Percentiles rank a stretch among this genome's conserved stretches.
phyloP scores from a whole-genome alignment of 2,113 vertebrate species.

The Alectura lathami region DNA sequence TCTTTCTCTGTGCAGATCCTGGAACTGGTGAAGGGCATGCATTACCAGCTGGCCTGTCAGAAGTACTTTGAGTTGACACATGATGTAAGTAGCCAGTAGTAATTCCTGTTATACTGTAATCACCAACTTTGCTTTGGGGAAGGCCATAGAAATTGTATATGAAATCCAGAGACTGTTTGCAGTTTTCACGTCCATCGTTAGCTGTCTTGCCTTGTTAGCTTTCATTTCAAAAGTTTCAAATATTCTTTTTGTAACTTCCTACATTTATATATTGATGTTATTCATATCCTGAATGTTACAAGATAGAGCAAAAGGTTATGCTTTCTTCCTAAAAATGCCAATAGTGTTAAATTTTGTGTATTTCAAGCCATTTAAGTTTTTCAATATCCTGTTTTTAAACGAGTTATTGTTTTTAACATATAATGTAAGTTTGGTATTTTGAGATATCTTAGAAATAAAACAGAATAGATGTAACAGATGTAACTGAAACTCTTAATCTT shows the following conservation, averaged over 20 bases:
- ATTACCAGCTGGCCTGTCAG: slow-evolving; percentile 97
- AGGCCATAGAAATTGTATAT: slow-evolving; percentile 21
- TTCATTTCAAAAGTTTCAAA: slow-evolving; percentile 44
- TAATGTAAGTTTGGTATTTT: neutral
- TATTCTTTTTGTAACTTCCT: neutral
- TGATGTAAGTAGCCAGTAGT: slow-evolving; percentile 83
- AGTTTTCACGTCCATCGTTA: slow-evolving; percentile 65
- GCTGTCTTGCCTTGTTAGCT: slow-evolving; percentile 53
- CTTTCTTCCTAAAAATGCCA: neutral
- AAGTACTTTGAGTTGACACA: slow-evolving; percentile 97
- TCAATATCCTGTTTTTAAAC: neutral
- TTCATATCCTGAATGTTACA: neutral
- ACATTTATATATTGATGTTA: neutral
- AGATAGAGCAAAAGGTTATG: neutral
- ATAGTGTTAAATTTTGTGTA: neutral
- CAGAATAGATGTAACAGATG: neutral
- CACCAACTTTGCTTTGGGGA: slow-evolving; percentile 30
- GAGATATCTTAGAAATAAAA: neutral
- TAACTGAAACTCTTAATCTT: neutral
- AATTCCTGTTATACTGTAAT: slow-evolving; percentile 31
- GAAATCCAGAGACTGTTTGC: slow-evolving; percentile 17
- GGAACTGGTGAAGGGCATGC: slow-evolving; percentile 96
- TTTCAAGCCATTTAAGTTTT: neutral
- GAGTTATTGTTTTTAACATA: neutral
- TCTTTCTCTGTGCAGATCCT: slow-evolving; percentile 81